Conservation (phyloP, 2,888 invertebrate species). For the Luperina nickerlii region DNA sequence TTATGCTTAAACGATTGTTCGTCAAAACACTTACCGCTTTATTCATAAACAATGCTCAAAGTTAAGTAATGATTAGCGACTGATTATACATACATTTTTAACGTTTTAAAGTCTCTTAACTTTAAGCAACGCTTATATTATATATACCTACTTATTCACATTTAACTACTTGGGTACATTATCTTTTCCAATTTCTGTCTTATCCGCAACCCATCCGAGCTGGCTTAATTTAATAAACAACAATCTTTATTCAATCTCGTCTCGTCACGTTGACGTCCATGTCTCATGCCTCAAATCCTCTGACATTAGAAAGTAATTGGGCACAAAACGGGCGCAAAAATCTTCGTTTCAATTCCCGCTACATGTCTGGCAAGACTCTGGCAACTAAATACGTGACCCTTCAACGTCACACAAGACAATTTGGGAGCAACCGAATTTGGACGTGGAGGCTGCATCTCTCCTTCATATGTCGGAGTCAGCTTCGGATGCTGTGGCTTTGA, state of each 20-base stretch:
- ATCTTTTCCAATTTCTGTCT: slow-evolving; percentile 31
- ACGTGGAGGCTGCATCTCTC: slow-evolving; percentile 50
- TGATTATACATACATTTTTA: neutral
- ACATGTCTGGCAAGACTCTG: slow-evolving; percentile 56
- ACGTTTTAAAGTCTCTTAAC: neutral
- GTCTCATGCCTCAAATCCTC: slow-evolving; percentile 48
- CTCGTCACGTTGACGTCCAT: slow-evolving; percentile 44
- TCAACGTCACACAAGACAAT: slow-evolving; percentile 67
- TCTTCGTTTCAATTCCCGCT: slow-evolving; percentile 52
- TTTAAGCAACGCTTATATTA: neutral
- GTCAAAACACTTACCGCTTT: slow-evolving; percentile 2
- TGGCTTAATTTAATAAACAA: slow-evolving; percentile 49
- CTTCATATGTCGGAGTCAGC: slow-evolving; percentile 49
- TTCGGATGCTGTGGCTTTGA: slow-evolving; percentile 35
- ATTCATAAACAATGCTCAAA: neutral
- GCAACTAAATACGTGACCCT: slow-evolving; percentile 66
- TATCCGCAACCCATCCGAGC: slow-evolving; percentile 26
- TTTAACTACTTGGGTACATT: slow-evolving; percentile 1
- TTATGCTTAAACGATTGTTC: neutral
- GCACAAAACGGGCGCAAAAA: slow-evolving; percentile 48
- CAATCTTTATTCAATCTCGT: slow-evolving; percentile 43
- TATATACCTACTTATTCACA: neutral
- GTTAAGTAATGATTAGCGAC: neutral
- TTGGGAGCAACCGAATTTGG: slow-evolving; percentile 60
- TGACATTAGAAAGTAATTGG: slow-evolving; percentile 60